Conservation (phyloP, 2,113 vertebrate genomes). For the Gambusia holbrooki region DNA sequence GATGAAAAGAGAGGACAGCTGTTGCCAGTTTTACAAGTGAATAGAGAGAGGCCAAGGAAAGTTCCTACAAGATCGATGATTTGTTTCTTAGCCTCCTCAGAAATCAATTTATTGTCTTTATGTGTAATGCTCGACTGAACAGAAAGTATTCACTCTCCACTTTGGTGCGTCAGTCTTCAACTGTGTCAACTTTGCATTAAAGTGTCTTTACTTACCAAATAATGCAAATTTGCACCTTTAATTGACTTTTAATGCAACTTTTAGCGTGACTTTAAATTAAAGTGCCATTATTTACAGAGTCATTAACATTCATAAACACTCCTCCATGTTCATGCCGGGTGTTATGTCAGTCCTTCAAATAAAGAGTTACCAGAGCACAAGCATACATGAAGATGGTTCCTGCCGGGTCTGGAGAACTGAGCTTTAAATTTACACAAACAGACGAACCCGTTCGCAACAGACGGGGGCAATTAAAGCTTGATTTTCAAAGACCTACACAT, state of each 20-base stretch:
- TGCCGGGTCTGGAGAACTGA: slow-evolving; percentile 29
- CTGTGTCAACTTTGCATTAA: no score
- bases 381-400: neutral
- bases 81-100: slow-evolving; percentile 61
- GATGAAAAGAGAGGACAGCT: neutral
- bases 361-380: no score
- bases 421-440: slow-evolving; percentile 54
- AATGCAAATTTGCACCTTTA: no score
- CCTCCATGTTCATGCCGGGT: no score
- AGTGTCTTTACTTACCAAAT: no score
- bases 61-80: slow-evolving; percentile 52
- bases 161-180: slow-evolving; percentile 3
- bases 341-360: no score
- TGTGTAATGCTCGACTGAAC: slow-evolving; percentile 70
- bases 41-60: slow-evolving; percentile 11
- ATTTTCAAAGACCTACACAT: slow-evolving; percentile 55
- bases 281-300: no score
- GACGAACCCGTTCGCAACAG: slow-evolving; percentile 63
- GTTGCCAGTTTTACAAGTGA: slow-evolving; percentile 25
- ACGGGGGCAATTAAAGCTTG: slow-evolving; percentile 63
- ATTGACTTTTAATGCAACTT: no score
- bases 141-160: slow-evolving; percentile 40
- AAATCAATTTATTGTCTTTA: slow-evolving; percentile 60
- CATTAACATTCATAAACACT: no score
- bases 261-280: no score